These are phyloP conservation scores for Actenoides hombroni DNA, from an alignment of 2,113 vertebrate species.

Conservation along the genomic window DNA sequence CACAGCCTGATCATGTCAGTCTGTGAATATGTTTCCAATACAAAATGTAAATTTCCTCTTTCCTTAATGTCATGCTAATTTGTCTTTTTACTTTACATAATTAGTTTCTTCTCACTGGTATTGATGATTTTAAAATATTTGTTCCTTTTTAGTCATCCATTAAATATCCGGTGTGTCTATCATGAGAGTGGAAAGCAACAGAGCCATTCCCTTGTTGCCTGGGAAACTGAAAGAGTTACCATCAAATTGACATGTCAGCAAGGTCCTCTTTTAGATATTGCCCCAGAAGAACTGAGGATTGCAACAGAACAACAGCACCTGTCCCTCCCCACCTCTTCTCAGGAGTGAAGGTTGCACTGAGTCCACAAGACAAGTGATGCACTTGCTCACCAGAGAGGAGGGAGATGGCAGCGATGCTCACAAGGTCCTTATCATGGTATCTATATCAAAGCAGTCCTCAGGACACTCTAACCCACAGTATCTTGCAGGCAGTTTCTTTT, in stretches of 20 bases:
- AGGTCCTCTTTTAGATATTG: neutral
- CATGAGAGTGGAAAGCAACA: neutral
- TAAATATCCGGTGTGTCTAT: neutral
- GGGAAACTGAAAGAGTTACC: neutral
- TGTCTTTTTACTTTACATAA: neutral
- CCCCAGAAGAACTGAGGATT: neutral
- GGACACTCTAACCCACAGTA: neutral
- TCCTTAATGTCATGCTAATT: neutral
- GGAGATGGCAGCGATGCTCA: neutral
- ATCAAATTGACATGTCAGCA: neutral
- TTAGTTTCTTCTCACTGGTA: neutral
- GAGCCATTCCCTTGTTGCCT: neutral
- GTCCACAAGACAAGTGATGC: neutral
- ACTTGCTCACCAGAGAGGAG: neutral
- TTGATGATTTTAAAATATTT: neutral
- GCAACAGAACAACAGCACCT: neutral
- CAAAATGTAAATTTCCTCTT: neutral
- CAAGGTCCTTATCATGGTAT: neutral
- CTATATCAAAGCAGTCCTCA: neutral
- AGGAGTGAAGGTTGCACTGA: neutral
- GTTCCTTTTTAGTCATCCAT: neutral
- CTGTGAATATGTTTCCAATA: neutral
- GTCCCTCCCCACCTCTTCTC: neutral
- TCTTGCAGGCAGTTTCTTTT: neutral
- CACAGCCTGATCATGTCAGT: neutral